Conservation (phyloP, 2,888 invertebrate genomes). For the Cheilosia vulpina region DNA sequence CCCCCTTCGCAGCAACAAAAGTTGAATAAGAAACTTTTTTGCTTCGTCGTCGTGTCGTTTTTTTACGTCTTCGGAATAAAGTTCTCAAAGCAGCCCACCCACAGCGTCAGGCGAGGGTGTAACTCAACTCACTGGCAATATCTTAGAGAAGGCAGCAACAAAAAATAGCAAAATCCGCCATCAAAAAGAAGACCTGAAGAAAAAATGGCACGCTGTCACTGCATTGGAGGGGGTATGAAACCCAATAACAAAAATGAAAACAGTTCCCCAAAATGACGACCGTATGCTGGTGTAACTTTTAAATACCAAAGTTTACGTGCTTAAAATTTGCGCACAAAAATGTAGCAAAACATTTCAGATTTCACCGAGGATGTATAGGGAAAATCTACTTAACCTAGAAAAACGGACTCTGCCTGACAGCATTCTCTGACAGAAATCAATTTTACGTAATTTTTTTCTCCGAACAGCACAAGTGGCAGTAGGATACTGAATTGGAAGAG, state of each 20-base stretch:
- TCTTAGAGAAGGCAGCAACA: conserved; percentile 1
- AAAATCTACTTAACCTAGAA: background rate
- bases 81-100: conserved; percentile 8
- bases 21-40: conserved; percentile 12
- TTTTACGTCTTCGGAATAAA: conserved; percentile 14
- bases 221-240: background rate
- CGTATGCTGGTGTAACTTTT: conserved; percentile 11
- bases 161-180: background rate
- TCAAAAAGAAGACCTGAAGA: conserved; percentile 6
- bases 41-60: conserved; percentile 3
- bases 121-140: background rate
- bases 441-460: conserved; percentile 40
- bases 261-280: background rate
- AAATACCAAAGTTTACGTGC: conserved; percentile 24
- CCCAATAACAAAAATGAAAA: background rate
- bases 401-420: conserved; percentile 46
- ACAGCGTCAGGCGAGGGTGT: background rate
- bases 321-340: conserved; percentile 9
- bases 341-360: background rate
- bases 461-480: background rate
- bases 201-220: conserved; percentile 39
- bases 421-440: conserved; percentile 54
- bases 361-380: background rate
- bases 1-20: background rate
- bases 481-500: background rate